A percentile compares a stretch with the other conserved stretches of the same genome.
phyloP scores from a whole-genome alignment of 2,797 vertebrate species.

The Astyanax mexicanus region DNA sequence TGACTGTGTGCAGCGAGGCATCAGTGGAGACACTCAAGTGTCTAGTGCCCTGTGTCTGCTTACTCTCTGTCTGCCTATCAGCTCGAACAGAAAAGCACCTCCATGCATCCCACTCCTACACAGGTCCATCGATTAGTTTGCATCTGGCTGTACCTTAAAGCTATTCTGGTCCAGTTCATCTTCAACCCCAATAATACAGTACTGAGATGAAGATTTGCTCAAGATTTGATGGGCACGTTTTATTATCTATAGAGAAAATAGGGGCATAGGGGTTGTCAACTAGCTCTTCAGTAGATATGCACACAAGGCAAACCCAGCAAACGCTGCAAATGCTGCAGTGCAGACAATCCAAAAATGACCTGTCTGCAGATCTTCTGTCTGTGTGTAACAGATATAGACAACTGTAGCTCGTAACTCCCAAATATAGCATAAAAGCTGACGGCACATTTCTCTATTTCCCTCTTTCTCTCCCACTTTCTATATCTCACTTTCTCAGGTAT shows the following conservation, averaged over 20 bases:
- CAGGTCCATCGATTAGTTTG: constrained; percentile 63
- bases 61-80: constrained; percentile 36
- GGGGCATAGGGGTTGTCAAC: background rate
- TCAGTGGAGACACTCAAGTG: constrained; percentile 38
- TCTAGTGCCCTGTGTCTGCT: constrained; percentile 41
- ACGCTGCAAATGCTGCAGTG: background rate
- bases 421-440: no score
- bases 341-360: background rate
- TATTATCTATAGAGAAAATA: constrained; percentile 51
- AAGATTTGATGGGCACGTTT: constrained; percentile 43
- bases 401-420: no score
- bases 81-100: constrained; percentile 15
- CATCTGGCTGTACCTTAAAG: constrained; percentile 60
- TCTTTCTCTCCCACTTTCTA: no score
- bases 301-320: background rate
- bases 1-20: constrained; percentile 60
- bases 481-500: constrained; percentile 32
- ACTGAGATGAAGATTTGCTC: constrained; percentile 29
- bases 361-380: no score
- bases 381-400: no score
- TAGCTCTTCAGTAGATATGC: background rate
- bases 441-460: background rate
- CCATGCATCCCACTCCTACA: constrained; percentile 41
- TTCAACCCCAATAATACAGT: constrained; percentile 56
- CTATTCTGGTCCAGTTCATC: constrained; percentile 68